These are phyloP conservation scores for Mesembrinibis cayennensis DNA, from an alignment of 2,113 vertebrate genomes.

Conservation along the genomic window DNA sequence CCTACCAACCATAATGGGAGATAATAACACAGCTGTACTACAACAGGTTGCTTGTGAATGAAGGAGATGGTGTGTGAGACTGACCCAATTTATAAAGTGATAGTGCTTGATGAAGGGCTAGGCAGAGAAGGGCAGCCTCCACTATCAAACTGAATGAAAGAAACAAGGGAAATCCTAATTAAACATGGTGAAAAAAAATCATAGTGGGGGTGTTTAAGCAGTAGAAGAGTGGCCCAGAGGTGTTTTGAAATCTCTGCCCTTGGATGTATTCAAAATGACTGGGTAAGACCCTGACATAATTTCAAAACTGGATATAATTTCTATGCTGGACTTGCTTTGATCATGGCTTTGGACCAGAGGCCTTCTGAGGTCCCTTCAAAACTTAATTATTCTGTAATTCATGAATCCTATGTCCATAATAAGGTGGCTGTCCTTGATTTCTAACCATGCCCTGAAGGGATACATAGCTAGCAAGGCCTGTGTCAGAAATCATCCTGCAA, in stretches of 20 bases:
- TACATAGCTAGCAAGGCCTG: neutral
- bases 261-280: neutral
- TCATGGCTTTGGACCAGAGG: neutral
- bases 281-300: neutral
- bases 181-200: neutral
- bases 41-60: neutral
- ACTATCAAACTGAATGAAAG: neutral
- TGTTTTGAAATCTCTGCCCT: neutral
- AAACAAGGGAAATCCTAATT: neutral
- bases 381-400: neutral
- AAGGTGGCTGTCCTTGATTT: neutral
- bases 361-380: neutral
- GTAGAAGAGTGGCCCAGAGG: neutral
- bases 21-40: neutral
- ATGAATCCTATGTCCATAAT: neutral
- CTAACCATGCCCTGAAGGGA: neutral
- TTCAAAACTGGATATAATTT: neutral
- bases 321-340: neutral
- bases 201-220: neutral
- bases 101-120: neutral
- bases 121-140: neutral
- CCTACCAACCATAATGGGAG: neutral
- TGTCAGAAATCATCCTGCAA: neutral
- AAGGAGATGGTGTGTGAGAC: neutral
- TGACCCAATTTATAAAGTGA: neutral